phyloP scores from a whole-genome alignment of 2,113 vertebrate genomes.

The Corythaeola cristata region DNA sequence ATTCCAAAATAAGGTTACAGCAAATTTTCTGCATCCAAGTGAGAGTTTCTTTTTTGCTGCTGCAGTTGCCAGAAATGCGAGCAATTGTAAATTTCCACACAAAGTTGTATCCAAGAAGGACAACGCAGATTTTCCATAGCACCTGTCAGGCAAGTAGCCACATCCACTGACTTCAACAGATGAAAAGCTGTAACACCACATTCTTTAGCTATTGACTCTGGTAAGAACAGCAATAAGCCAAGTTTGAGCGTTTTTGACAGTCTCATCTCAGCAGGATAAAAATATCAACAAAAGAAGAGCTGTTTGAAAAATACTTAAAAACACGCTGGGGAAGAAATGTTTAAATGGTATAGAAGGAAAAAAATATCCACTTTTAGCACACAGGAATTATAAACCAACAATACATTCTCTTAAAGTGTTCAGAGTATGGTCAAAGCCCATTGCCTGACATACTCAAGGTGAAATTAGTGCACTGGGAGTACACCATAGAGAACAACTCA shows the following conservation, averaged over 20 bases:
- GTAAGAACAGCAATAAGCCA: background rate
- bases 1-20: background rate
- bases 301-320: background rate
- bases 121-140: slow-evolving; percentile 10
- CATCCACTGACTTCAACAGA: background rate
- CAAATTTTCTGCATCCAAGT: background rate
- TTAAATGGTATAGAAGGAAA: background rate
- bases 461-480: background rate
- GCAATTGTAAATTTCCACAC: background rate
- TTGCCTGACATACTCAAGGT: background rate
- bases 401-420: background rate
- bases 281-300: background rate
- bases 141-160: background rate
- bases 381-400: background rate
- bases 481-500: background rate
- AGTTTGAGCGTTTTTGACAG: background rate
- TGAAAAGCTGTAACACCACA: rapidly evolving
- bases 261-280: background rate
- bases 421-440: background rate
- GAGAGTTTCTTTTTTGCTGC: background rate
- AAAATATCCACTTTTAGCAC: background rate
- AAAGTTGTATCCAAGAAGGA: background rate
- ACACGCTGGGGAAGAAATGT: background rate
- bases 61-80: background rate
- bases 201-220: background rate